phyloP scores from a whole-genome alignment of 30 jellyfish, hydroid and myxozoan genomes.

The Turritopsis rubra region DNA sequence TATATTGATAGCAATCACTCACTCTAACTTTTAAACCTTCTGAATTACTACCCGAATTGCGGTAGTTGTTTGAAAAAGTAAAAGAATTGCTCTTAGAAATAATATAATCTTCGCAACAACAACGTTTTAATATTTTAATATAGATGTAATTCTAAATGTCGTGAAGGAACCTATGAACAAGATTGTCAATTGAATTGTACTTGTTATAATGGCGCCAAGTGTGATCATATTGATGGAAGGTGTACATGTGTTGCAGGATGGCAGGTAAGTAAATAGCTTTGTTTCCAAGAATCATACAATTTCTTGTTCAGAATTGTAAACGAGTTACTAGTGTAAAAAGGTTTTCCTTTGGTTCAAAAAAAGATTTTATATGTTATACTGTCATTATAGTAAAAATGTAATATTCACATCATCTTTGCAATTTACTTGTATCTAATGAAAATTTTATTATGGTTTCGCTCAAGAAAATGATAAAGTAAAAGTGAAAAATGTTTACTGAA shows the following conservation, averaged over 20 bases:
- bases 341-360: background rate
- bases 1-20: too few relatives aligned
- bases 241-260: constrained; percentile 68
- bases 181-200: constrained; percentile 38
- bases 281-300: background rate
- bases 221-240: constrained; percentile 54
- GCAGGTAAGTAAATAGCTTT: constrained; percentile 31
- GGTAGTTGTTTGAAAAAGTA: too few relatives aligned
- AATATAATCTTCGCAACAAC: background rate
- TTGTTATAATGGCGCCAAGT: constrained; percentile 56
- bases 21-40: too few relatives aligned
- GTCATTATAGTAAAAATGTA: too few relatives aligned
- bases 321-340: background rate
- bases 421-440: too few relatives aligned
- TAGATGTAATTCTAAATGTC: constrained; percentile 44
- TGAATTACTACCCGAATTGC: too few relatives aligned
- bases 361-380: background rate
- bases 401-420: too few relatives aligned
- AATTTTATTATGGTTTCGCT: too few relatives aligned
- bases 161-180: constrained; percentile 51
- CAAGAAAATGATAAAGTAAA: too few relatives aligned
- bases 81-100: background rate
- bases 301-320: background rate
- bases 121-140: too few relatives aligned
- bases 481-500: too few relatives aligned